Conservation (phyloP, 2,797 vertebrate genomes). For the Catostomus latipinnis region DNA sequence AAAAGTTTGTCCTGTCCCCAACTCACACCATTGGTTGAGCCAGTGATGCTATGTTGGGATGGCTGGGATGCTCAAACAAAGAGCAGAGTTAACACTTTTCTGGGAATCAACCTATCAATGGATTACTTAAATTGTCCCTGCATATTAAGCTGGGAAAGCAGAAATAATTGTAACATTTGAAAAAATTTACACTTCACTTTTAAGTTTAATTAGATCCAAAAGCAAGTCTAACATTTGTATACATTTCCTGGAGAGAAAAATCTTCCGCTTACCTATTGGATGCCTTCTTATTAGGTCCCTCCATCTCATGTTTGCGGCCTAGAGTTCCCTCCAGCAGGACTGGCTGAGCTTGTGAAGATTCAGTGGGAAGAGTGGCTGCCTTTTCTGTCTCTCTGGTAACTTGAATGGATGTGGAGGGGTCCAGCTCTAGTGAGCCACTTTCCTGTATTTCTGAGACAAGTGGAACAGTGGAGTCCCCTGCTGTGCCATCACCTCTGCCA, state of each 20-base stretch:
- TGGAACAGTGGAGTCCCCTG: conserved; percentile 66
- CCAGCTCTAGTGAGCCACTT: conserved; percentile 73
- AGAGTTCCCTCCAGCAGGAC: conserved; percentile 87
- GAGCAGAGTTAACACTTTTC: no score
- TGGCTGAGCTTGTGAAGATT: conserved; percentile 64
- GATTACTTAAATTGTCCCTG: no score
- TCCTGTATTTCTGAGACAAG: conserved; percentile 70
- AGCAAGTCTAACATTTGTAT: no score
- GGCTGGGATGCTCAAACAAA: no score
- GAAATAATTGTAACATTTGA: no score
- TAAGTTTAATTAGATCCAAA: no score
- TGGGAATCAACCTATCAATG: no score
- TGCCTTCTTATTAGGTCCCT: conserved; percentile 88
- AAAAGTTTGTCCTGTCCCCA: no score
- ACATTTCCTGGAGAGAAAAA: background rate
- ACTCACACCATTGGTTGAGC: no score
- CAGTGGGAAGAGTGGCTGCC: conserved; percentile 82
- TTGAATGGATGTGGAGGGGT: conserved; percentile 63
- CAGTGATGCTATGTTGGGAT: no score
- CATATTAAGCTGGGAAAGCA: no score
- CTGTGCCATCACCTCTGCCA: conserved; percentile 62
- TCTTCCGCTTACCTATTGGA: conserved; percentile 84
- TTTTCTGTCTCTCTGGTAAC: conserved; percentile 74
- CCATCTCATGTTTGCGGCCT: conserved; percentile 90
- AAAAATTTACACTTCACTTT: no score